Percentiles rank a stretch among this genome's conserved stretches.
Conservation (phyloP, 2,888 invertebrate species). For the Hofmannophila pseudospretella region DNA sequence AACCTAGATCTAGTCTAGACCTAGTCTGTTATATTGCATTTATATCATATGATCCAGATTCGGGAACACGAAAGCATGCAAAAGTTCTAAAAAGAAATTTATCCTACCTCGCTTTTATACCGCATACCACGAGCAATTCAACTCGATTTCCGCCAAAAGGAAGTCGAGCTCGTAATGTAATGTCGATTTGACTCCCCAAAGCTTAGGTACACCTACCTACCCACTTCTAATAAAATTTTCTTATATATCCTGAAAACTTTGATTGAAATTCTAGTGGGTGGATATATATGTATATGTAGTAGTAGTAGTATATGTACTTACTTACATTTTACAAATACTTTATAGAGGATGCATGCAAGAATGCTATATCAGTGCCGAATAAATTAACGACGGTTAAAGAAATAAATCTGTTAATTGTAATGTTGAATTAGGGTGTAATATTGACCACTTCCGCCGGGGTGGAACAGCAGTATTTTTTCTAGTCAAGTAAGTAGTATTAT, state of each 20-base stretch:
- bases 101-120: constrained; percentile 24
- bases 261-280: constrained; percentile 5
- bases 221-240: constrained; percentile 12
- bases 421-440: too few species aligned
- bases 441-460: too few species aligned
- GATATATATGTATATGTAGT: constrained; percentile 1
- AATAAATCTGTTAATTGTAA: too few species aligned
- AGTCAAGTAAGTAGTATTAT: too few species aligned
- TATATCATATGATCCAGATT: too few species aligned
- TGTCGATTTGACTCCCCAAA: constrained; percentile 28
- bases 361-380: too few species aligned
- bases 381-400: too few species aligned
- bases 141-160: constrained; percentile 36
- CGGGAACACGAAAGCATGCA: constrained; percentile 10
- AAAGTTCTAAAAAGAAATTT: constrained; percentile 22
- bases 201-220: constrained; percentile 11
- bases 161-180: constrained; percentile 26
- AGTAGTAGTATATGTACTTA: background rate
- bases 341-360: too few species aligned
- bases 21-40: too few species aligned
- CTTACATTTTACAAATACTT: too few species aligned
- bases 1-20: too few species aligned
- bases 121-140: constrained; percentile 33
- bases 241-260: constrained; percentile 8
- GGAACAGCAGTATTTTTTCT: too few species aligned